A percentile compares a stretch with the other conserved stretches of the same genome.
These are phyloP conservation scores for Meloidogyne chitwoodi DNA, from an alignment of 1,140 invertebrate genomes.

Conservation along the genomic window DNA sequence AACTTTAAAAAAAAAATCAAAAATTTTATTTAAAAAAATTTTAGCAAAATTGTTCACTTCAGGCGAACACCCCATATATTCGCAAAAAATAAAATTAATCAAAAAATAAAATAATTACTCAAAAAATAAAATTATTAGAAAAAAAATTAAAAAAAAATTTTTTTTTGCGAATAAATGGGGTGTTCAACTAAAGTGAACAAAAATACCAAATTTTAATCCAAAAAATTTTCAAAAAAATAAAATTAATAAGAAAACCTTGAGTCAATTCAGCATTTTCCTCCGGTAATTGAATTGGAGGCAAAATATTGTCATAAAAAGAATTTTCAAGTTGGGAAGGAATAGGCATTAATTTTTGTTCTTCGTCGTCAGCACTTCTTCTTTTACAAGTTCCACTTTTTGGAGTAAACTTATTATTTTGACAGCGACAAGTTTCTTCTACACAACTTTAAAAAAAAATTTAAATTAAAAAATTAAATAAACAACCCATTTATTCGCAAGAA, in stretches of 20 bases:
- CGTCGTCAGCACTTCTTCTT: not conserved
- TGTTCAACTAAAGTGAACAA: too few species aligned
- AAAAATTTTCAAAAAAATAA: too few species aligned
- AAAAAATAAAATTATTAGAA: too few species aligned
- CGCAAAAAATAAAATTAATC: too few species aligned
- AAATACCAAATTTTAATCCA: too few species aligned
- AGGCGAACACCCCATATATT: too few species aligned
- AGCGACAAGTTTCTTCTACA: constrained; percentile 43
- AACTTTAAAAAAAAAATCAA: not conserved
- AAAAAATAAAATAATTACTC: too few species aligned
- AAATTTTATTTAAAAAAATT: not conserved
- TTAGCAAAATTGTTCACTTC: too few species aligned
- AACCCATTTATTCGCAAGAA: too few species aligned
- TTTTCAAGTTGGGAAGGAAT: not conserved
- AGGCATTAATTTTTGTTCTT: not conserved
- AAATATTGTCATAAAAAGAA: not conserved
- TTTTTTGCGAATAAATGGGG: too few species aligned
- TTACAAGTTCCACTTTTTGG: constrained; percentile 43
- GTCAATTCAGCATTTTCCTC: not conserved
- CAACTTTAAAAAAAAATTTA: constrained; percentile 41
- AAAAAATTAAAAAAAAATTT: too few species aligned
- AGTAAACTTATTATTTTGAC: constrained; percentile 39
- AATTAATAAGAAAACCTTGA: constrained; percentile 1
- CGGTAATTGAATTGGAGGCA: not conserved
- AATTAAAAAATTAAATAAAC: too few species aligned